A percentile compares a stretch with the other conserved stretches of the same genome.
These are phyloP conservation scores for Dermolepida albohirtum DNA, from an alignment of 2,888 invertebrate species.

Conservation along the genomic window DNA sequence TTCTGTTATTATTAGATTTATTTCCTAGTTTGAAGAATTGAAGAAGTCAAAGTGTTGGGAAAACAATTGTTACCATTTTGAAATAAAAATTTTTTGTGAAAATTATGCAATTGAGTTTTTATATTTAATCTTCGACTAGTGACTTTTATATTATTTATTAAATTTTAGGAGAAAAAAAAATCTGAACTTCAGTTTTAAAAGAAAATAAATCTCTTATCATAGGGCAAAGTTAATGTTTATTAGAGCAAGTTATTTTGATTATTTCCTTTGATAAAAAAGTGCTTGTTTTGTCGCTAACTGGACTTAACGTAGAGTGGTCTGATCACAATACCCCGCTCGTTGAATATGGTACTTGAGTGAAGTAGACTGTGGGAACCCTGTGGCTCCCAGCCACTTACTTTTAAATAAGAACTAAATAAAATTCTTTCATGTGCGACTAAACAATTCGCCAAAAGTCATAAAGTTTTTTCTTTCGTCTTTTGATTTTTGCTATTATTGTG, in stretches of 20 bases:
- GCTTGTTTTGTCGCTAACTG: conserved; percentile 43
- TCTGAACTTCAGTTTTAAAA: not conserved
- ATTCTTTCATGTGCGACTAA: conserved; percentile 42
- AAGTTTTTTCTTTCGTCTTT: conserved; percentile 23
- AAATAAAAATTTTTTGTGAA: too few species aligned
- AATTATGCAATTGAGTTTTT: too few species aligned
- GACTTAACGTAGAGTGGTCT: conserved; percentile 43
- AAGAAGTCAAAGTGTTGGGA: too few species aligned
- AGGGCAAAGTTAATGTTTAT: conserved; percentile 23
- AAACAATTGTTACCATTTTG: too few species aligned
- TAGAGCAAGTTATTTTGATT: conserved; percentile 21
- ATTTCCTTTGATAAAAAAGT: conserved; percentile 38
- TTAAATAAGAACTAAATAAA: conserved; percentile 47
- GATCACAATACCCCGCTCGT: conserved; percentile 49
- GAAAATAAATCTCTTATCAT: conserved; percentile 5
- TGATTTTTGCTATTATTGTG: conserved; percentile 11
- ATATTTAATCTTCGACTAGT: too few species aligned
- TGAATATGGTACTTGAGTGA: conserved; percentile 56
- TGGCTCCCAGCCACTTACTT: conserved; percentile 55
- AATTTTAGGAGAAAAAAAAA: too few species aligned
- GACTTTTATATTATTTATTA: too few species aligned
- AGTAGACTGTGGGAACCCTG: conserved; percentile 59
- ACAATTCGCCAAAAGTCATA: conserved; percentile 44
- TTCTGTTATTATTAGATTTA: too few species aligned
- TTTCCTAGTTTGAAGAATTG: too few species aligned